Evolutionary conservation across 2,113 vertebrate species (phyloP).

Genomic region (Sturnira hondurensis): DNA sequence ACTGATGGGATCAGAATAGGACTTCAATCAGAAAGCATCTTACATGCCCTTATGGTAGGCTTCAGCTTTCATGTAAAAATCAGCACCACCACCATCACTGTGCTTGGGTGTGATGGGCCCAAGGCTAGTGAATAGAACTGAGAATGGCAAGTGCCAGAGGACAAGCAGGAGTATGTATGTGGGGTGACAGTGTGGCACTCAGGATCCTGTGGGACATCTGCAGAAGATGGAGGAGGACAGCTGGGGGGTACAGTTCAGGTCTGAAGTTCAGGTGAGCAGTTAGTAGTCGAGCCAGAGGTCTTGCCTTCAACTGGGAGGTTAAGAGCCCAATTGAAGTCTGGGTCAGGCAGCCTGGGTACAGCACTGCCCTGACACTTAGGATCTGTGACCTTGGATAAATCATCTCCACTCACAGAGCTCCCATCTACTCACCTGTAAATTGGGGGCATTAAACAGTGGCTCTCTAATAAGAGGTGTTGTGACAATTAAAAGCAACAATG

Average conservation of each 20-base stretch:
- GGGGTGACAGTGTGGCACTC: neutral
- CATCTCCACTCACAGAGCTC: neutral
- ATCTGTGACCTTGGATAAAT: neutral
- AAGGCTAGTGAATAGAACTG: neutral
- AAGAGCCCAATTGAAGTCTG: neutral
- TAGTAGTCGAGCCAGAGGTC: neutral
- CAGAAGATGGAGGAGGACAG: neutral
- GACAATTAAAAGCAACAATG: neutral
- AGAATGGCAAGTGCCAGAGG: neutral
- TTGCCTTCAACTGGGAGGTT: neutral
- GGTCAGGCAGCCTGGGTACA: neutral
- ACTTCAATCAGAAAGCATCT: neutral
- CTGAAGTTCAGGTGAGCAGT: neutral
- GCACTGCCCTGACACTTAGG: too few relatives aligned
- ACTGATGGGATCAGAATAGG: neutral
- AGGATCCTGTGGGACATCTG: neutral
- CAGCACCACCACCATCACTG: neutral
- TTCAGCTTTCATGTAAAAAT: neutral
- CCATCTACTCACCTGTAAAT: neutral
- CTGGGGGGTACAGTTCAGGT: neutral
- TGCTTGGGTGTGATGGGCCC: neutral
- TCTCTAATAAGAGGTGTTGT: neutral
- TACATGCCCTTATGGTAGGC: neutral
- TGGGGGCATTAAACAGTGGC: neutral
- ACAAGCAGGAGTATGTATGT: neutral